A percentile compares a stretch with the other conserved stretches of the same genome.
Conservation (phyloP, 2,888 invertebrate genomes). For the Leptarthrus brevirostris region DNA sequence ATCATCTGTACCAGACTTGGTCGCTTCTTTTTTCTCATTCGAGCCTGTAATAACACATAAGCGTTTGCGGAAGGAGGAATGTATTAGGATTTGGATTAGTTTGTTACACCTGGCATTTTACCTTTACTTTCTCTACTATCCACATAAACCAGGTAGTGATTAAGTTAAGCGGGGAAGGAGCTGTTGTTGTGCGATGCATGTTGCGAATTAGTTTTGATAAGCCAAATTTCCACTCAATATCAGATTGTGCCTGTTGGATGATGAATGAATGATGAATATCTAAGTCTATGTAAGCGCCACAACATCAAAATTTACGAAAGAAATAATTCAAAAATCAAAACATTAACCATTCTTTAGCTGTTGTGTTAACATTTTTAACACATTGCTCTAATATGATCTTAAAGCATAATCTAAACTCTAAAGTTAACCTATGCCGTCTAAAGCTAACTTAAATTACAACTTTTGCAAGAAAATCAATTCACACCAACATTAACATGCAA, state of each 20-base stretch:
- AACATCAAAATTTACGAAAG: not conserved
- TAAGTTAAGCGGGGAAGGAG: constrained; percentile 97
- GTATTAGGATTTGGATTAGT: not conserved
- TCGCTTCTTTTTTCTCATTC: constrained; percentile 77
- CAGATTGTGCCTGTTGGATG: constrained; percentile 89
- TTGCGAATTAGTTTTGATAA: constrained; percentile 97
- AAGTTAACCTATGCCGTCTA: no score
- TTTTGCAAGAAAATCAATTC: no score
- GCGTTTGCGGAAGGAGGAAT: not conserved
- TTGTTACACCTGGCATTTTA: constrained; percentile 59
- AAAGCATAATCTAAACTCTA: no score
- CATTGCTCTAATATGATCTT: no score
- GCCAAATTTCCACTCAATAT: constrained; percentile 99
- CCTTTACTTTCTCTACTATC: constrained; percentile 83
- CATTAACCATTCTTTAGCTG: no score
- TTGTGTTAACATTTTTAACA: no score
- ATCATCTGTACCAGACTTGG: constrained; percentile 88
- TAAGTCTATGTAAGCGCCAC: not conserved
- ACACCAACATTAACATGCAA: no score
- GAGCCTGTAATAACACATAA: constrained; percentile 67
- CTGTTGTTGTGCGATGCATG: constrained; percentile 97
- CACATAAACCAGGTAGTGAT: constrained; percentile 94
- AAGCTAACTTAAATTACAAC: no score
- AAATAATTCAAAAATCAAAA: not conserved
- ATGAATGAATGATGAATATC: constrained; percentile 19